Evolutionary conservation across 1,140 invertebrate genomes (phyloP).

Genomic region (Nasonia longicornis): DNA sequence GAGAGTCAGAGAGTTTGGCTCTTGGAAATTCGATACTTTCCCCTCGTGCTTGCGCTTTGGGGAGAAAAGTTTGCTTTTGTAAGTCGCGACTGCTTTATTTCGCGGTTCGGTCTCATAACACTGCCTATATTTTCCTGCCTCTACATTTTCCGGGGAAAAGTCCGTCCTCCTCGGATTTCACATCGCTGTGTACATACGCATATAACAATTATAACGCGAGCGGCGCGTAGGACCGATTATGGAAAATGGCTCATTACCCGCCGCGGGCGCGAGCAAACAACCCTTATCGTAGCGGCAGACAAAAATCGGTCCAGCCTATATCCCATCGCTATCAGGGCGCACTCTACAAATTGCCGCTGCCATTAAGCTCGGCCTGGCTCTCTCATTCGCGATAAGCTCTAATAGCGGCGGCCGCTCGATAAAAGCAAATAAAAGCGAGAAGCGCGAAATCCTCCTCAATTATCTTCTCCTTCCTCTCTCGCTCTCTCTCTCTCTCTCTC

Average conservation of each 20-base stretch:
- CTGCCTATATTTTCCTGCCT: background rate
- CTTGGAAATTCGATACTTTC: slow-evolving; percentile 29
- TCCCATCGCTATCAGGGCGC: background rate
- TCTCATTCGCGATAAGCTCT: background rate
- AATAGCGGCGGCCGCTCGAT: slow-evolving; percentile 19
- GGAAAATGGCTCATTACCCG: background rate
- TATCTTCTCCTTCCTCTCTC: background rate
- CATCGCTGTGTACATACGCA: background rate
- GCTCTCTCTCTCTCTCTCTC: background rate
- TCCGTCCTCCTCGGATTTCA: too few relatives aligned
- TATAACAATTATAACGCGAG: background rate
- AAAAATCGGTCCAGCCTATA: background rate
- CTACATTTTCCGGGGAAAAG: background rate
- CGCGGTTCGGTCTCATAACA: too few relatives aligned
- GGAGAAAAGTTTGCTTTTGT: slow-evolving; percentile 17
- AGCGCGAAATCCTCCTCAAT: slow-evolving; percentile 18
- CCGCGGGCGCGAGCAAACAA: too few relatives aligned
- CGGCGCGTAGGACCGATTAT: background rate
- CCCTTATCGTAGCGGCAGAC: background rate
- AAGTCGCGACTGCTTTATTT: background rate
- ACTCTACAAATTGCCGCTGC: slow-evolving; percentile 27
- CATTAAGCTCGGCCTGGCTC: slow-evolving; percentile 5
- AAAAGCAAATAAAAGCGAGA: slow-evolving; percentile 24
- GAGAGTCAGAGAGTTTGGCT: background rate
- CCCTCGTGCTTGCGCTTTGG: background rate